phyloP scores from a whole-genome alignment of 1,140 invertebrate genomes.

The Agrilus planipennis region DNA sequence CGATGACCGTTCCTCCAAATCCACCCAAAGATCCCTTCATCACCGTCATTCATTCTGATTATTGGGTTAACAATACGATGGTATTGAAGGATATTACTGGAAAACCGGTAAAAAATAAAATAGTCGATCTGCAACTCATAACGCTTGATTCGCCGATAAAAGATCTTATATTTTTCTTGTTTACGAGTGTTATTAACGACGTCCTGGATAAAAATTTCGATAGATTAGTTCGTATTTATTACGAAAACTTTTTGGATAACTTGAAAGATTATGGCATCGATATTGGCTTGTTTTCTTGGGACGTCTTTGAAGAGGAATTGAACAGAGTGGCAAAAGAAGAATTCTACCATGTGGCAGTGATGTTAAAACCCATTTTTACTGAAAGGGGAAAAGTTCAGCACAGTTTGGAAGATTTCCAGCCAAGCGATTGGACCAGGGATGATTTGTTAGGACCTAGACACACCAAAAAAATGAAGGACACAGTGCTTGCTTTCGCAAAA shows the following conservation, averaged over 20 bases:
- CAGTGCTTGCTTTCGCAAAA: conserved; percentile 24
- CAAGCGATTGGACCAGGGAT: conserved; percentile 27
- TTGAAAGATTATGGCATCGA: conserved; percentile 26
- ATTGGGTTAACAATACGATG: conserved; percentile 53
- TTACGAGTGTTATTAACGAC: conserved; percentile 37
- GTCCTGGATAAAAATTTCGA: conserved; percentile 36
- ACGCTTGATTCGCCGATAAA: conserved; percentile 38
- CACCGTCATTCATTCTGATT: conserved; percentile 44
- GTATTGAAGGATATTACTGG: conserved; percentile 20
- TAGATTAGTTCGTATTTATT: conserved; percentile 39
- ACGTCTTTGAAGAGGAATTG: conserved; percentile 25
- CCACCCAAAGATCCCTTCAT: conserved; percentile 35
- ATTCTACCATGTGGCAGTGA: conserved; percentile 29
- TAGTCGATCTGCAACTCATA: conserved; percentile 51
- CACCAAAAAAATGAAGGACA: conserved; percentile 26
- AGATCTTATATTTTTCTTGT: conserved; percentile 47
- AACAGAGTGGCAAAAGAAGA: conserved; percentile 25
- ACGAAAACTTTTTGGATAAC: conserved; percentile 35
- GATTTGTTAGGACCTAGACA: conserved; percentile 29
- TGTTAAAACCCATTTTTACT: conserved; percentile 32
- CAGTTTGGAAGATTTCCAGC: conserved; percentile 26
- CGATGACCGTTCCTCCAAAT: conserved; percentile 15
- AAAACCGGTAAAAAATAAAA: conserved; percentile 38
- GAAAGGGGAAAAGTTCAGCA: conserved; percentile 30
- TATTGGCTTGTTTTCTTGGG: conserved; percentile 21